Evolutionary conservation across 1,140 invertebrate genomes (phyloP), one percentile per base, ranked within the genome.

Genomic region (Polypedilum pembai): DNA sequence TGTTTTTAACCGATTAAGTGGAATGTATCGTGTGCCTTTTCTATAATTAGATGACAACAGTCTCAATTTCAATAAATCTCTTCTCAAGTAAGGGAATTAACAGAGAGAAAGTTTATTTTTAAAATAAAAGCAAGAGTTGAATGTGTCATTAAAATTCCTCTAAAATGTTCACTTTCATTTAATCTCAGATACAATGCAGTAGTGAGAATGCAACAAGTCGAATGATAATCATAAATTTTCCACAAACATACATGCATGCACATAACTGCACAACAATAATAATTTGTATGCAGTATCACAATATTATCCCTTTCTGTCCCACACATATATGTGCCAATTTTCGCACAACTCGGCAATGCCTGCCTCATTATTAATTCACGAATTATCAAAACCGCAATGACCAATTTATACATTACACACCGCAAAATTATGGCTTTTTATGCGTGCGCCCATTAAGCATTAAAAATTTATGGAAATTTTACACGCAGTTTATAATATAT

Each of bases 291-390:
- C n/a, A 17, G n/a, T 33, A 33, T 33, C 24, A 33, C 24, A 33
- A 33, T 33, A 33, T 33, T 33, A 33, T 33, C 24, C 24, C 24
- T 33, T 33, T 33, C 24, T 33, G 24, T 33, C 24, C 24, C 24
- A 5, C 24, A 33, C 5, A 33, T 33, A 33, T 33, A 12, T 56
- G 45, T 56, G 45, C 45, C 45, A 56, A 56, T 56, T 56, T 56
- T 56, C 45, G 45, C 45, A 15, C 12, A 4, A 33, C 24, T 33
- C 24, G 24, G 24, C 24, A 33, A n/a, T 56, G 45, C 12, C 12
- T 56, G n/a, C n/a, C 45, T 56, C 45, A 56, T 56, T 56, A 56
- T 56, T 56, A 56, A 56, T 56, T 56, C 45, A 56, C 45, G 45
- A 56, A 56, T 56, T 56, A 56, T 56, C 45, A 56, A 33, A 33